Conservation (phyloP, 2,888 invertebrate species). For the Polymixis lichenea region DNA sequence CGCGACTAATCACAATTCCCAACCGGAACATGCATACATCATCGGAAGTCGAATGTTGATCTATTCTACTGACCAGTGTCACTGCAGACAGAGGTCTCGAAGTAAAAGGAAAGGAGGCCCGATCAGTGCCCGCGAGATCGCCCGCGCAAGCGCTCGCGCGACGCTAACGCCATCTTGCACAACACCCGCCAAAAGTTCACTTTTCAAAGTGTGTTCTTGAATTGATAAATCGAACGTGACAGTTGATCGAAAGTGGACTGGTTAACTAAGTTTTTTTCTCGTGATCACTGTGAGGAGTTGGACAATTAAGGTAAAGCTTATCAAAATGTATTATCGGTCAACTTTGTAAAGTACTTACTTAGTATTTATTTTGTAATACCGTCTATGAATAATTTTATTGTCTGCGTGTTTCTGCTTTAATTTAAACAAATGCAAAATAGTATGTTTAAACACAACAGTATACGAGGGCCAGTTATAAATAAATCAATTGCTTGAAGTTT, state of each 20-base stretch:
- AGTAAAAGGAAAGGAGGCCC: slow-evolving; percentile 82
- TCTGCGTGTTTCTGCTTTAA: slow-evolving; percentile 38
- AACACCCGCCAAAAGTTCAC: slow-evolving; percentile 77
- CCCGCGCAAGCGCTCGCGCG: slow-evolving; percentile 79
- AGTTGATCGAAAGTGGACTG: slow-evolving; percentile 77
- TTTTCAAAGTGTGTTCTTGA: slow-evolving; percentile 71
- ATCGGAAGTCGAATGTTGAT: slow-evolving; percentile 81
- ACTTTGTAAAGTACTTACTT: slow-evolving; percentile 25
- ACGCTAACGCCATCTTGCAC: slow-evolving; percentile 59
- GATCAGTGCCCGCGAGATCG: slow-evolving; percentile 85
- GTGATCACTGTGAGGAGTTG: slow-evolving; percentile 65
- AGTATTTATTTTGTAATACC: slow-evolving; percentile 50
- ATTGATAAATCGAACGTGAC: slow-evolving; percentile 70
- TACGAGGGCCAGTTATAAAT: slow-evolving; percentile 32
- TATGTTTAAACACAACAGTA: slow-evolving; percentile 27
- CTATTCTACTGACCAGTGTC: slow-evolving; percentile 77
- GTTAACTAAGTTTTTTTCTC: slow-evolving; percentile 70
- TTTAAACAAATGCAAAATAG: slow-evolving; percentile 45
- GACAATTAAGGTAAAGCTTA: slow-evolving; percentile 77
- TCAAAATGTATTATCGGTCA: slow-evolving; percentile 62
- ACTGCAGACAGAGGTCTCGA: slow-evolving; percentile 74
- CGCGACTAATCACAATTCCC: slow-evolving; percentile 59
- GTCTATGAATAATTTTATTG: slow-evolving; percentile 52
- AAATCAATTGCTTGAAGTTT: slow-evolving; percentile 56
- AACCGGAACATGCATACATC: slow-evolving; percentile 84